Base-by-base conservation (phyloP, 1,140 invertebrate genomes). In the Heliconius hermathena region DNA sequence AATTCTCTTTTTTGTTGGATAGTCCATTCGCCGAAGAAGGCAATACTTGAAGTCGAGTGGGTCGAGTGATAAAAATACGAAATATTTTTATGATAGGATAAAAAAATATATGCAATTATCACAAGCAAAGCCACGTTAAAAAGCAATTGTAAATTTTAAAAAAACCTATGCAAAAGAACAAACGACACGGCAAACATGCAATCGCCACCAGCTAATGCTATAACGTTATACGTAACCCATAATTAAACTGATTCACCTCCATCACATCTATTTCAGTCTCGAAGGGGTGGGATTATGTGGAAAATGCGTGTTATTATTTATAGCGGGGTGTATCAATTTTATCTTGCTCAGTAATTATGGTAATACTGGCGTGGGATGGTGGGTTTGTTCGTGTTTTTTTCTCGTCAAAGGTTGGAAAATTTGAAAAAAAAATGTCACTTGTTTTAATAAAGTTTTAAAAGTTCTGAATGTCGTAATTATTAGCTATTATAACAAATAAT, bases 171-270 rank as follows among this genome's bases (percentile, higher is more conserved):
- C 11, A 29, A 66, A 66, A 66, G 22, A 66, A 66, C 22, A 66
- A 29, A 66, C 60, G 60, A 29, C 60, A 66, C 26, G 26, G 60
- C 60, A 66, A 66, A 66, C 26, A 66, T 66, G 60, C 60, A 26
- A 66, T 66, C 60, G 54, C 54, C n/a, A 57, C 54, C 20, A 20
- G 8, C 22, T 57, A 22, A 66, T 16, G 60, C 22, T 66, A 66
- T 66, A 66, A 66, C 60, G 60, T 66, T 66, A 66, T 66, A 66
- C 60, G 60, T 66, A 66, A 66, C 60, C 60, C 60, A 66, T 66
- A 66, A 66, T 66, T 66, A 66, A 29, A 66, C 60, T 66, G 60
- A 66, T 66, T 66, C 60, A 66, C 60, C 60, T 66, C 60, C 60
- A 66, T 66, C 60, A 16, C 3, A 16, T 8, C 60, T 66, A 66